Base-by-base conservation (phyloP, 2,888 invertebrate species). In the Apamea monoglypha region DNA sequence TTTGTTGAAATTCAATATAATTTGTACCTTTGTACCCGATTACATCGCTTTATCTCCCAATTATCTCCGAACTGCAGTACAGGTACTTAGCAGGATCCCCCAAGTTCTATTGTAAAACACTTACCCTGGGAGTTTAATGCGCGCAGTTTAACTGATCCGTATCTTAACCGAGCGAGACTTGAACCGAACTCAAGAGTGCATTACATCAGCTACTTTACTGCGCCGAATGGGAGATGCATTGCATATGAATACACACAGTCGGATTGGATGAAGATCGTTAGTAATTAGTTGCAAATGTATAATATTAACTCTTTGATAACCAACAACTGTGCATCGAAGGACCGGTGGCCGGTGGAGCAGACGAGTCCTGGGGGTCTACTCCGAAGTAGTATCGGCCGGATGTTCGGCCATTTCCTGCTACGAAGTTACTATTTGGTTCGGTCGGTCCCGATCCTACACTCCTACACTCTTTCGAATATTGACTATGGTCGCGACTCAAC, bases 171-270 rank as follows among this genome's bases (percentile, higher is more conserved):
- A 76, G 84, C 63, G 72, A 78, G 87, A 74, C 82, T 80, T 79
- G 83, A 87, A 90, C 88, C 82, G 84, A 82, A 85, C 85, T 84
- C 78, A 84, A 83, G 90, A 88, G 90, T 91, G 87, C 90, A 90
- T 91, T 90, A 87, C 89, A 89, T 86, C 87, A 88, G 85, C 82
- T 87, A 90, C 89, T 91, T 86, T 81, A 82, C 82, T 82, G 85
- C 80, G 76, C 80, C 78, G 78, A 88, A 83, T 84, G 80, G 71
- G 59, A 74, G 76, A 85, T 88, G 87, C 85, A 88, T 86, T 85
- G 84, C 80, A 63, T 67, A 70, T 47, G 40, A 40, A 47, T 63
- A 82, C 81, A 81, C 44, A 88, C 81, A 12, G 56, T 59, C 56
- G 56, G 1, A 59, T 59, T 14, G n/a, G n/a, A n/a, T 4, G 5